Conservation (phyloP, 1,140 invertebrate genomes). For the Drosophila ohnishii region DNA sequence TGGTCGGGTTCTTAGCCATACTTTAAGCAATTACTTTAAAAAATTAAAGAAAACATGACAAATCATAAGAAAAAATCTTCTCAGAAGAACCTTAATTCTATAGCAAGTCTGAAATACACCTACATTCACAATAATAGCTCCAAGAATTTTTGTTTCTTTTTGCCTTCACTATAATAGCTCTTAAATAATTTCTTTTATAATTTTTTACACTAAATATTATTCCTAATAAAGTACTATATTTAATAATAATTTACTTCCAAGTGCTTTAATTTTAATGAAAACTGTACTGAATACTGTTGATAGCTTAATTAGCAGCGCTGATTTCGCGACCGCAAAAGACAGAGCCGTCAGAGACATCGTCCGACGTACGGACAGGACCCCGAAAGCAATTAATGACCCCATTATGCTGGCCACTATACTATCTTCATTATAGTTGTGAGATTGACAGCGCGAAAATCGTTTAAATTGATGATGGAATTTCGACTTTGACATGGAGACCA, state of each 20-base stretch:
- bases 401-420: constrained; percentile 17
- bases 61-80: background rate
- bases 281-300: background rate
- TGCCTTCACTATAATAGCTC: background rate
- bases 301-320: constrained; percentile 14
- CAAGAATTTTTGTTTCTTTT: too few relatives aligned
- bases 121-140: background rate
- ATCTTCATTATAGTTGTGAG: constrained; percentile 21
- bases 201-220: too few relatives aligned
- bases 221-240: too few relatives aligned
- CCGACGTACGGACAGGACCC: constrained; percentile 1
- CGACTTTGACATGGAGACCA: background rate
- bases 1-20: background rate
- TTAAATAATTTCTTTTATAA: background rate
- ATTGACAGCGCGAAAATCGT: constrained; percentile 15
- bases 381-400: constrained; percentile 21
- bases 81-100: background rate
- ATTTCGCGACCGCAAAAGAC: constrained; percentile 4
- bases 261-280: background rate
- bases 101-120: background rate
- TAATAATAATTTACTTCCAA: background rate
- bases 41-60: background rate
- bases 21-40: background rate
- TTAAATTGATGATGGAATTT: constrained; percentile 23
- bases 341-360: constrained; percentile 3